A percentile compares a stretch with the other conserved stretches of the same genome.
These are phyloP conservation scores for Colostygia pectinataria DNA, from an alignment of 2,888 invertebrate genomes.

Conservation along the genomic window DNA sequence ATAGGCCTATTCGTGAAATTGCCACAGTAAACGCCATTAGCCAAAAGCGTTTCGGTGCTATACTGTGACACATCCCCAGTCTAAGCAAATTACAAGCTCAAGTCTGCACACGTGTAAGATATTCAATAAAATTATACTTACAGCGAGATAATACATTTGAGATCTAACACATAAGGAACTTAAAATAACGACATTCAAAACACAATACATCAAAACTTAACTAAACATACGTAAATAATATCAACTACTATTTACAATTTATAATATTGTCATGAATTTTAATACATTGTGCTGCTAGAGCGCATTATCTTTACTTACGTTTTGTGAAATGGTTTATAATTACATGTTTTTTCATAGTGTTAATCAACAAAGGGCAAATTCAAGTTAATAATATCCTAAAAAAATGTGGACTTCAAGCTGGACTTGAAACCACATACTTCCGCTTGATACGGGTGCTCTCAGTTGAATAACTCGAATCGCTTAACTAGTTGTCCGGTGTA, in stretches of 20 bases:
- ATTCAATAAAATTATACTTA: slow-evolving; percentile 48
- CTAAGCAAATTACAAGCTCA: slow-evolving; percentile 10
- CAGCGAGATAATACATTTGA: slow-evolving; percentile 63
- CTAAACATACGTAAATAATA: slow-evolving; percentile 38
- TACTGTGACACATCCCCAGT: neutral
- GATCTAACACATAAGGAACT: slow-evolving; percentile 73
- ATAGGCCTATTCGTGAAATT: too few relatives aligned
- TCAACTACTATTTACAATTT: slow-evolving; percentile 55
- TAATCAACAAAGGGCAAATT: too few relatives aligned
- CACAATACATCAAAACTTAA: slow-evolving; percentile 47
- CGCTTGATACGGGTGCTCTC: too few relatives aligned
- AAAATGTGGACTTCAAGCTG: too few relatives aligned
- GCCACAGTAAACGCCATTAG: too few relatives aligned
- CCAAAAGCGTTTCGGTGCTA: neutral
- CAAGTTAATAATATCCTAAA: too few relatives aligned
- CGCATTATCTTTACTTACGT: slow-evolving; percentile 5
- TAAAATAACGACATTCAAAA: slow-evolving; percentile 49
- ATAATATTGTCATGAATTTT: slow-evolving; percentile 67
- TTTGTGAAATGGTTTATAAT: neutral
- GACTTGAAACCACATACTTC: too few relatives aligned
- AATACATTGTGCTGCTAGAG: slow-evolving; percentile 51
- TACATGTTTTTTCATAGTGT: too few relatives aligned
- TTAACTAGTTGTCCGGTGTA: too few relatives aligned
- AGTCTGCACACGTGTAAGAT: slow-evolving; percentile 21
- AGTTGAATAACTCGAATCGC: too few relatives aligned